Evolutionary conservation across 1,140 invertebrate species (phyloP).

Genomic region (Drosophila kohkoa): DNA sequence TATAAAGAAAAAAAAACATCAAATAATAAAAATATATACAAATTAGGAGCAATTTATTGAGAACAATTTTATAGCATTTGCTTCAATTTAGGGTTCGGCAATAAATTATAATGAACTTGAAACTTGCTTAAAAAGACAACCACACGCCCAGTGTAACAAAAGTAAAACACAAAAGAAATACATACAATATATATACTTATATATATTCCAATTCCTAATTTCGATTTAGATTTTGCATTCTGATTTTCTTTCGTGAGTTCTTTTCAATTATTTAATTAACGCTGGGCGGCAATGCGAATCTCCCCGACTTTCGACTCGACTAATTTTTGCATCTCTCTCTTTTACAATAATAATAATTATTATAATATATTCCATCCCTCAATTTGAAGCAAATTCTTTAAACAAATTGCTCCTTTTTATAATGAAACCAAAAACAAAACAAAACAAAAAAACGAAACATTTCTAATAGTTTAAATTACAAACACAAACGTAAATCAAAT

Average conservation of each 20-base stretch:
- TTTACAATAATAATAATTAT: background rate
- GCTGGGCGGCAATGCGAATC: slow-evolving; percentile 73
- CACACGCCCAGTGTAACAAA: slow-evolving; percentile 67
- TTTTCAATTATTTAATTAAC: slow-evolving; percentile 50
- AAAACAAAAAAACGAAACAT: slow-evolving; percentile 6
- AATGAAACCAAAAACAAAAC: slow-evolving; percentile 9
- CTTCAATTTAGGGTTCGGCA: slow-evolving; percentile 29
- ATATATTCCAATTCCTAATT: slow-evolving; percentile 28
- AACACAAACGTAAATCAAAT: slow-evolving; percentile 27
- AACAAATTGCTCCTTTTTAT: slow-evolving; percentile 81
- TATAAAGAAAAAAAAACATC: slow-evolving; percentile 56
- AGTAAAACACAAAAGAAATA: background rate
- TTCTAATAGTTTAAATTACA: slow-evolving; percentile 31
- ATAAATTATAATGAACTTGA: slow-evolving; percentile 2
- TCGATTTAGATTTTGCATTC: background rate
- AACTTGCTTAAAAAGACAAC: slow-evolving; percentile 28
- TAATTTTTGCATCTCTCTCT: slow-evolving; percentile 55
- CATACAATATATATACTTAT: background rate
- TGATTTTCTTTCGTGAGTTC: slow-evolving; percentile 10
- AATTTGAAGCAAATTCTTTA: slow-evolving; percentile 75
- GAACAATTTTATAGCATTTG: slow-evolving; percentile 14
- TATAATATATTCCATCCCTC: slow-evolving; percentile 1
- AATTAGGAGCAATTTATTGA: slow-evolving; percentile 70
- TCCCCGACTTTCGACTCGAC: slow-evolving; percentile 14
- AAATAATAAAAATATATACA: slow-evolving; percentile 24